A percentile compares a stretch with the other conserved stretches of the same genome.
phyloP scores from a whole-genome alignment of 2,113 vertebrate genomes.

The Nymphicus hollandicus region DNA sequence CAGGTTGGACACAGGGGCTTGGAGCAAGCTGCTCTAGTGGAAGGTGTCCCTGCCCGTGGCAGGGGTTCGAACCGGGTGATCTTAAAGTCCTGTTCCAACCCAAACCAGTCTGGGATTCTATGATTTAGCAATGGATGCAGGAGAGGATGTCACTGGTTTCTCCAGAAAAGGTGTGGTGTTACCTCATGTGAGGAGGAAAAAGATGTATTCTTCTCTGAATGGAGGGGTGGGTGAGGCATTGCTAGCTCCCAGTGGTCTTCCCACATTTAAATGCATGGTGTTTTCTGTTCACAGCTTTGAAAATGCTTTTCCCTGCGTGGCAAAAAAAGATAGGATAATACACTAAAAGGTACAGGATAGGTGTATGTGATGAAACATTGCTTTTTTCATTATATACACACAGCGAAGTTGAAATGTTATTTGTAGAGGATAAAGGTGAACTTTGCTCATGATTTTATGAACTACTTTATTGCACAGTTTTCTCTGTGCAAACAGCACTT shows the following conservation, averaged over 20 bases:
- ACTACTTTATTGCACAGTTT: slow-evolving; percentile 51
- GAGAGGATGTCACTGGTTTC: too few species aligned
- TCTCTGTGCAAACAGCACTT: slow-evolving; percentile 53
- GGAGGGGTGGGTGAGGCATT: background rate
- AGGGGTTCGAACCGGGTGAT: too few species aligned
- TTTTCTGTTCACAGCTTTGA: background rate
- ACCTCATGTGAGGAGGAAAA: background rate
- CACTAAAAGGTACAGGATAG: background rate
- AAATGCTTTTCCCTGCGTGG: background rate
- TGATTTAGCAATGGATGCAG: too few species aligned
- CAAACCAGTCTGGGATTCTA: too few species aligned
- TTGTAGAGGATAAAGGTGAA: slow-evolving; percentile 59
- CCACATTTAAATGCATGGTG: background rate
- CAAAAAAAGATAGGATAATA: background rate
- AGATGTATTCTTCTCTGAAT: background rate
- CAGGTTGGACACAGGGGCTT: too few species aligned
- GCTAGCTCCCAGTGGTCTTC: background rate
- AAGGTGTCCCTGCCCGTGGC: too few species aligned
- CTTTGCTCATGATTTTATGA: slow-evolving; percentile 59
- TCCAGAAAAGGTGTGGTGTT: background rate
- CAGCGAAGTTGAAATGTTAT: slow-evolving; percentile 53
- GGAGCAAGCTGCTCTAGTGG: too few species aligned
- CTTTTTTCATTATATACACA: slow-evolving; percentile 4
- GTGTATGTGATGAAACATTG: slow-evolving; percentile 17
- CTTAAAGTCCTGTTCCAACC: too few species aligned